Evolutionary conservation across 2,888 invertebrate genomes (phyloP).

Genomic region (Sturmia bella): DNA sequence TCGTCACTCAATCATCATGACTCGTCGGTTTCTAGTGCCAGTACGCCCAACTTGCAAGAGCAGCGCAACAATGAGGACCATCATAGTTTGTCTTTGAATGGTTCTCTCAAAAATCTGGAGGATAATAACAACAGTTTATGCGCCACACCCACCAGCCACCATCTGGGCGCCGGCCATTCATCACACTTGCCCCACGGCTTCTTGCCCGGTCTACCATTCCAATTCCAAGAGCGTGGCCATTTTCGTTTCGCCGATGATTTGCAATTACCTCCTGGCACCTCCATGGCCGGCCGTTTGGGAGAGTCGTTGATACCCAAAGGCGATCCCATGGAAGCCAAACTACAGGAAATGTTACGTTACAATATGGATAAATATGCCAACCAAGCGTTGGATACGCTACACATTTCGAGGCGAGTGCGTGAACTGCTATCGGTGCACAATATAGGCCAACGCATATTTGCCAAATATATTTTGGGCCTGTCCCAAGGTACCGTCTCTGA

Average conservation of each 20-base stretch:
- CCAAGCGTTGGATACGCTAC: constrained; percentile 96
- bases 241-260: constrained; percentile 93
- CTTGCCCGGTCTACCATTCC: constrained; percentile 83
- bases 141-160: constrained; percentile 71
- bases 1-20: constrained; percentile 74
- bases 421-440: constrained; percentile 98
- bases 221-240: constrained; percentile 89
- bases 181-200: constrained; percentile 83
- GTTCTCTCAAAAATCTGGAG: constrained; percentile 73
- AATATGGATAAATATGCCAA: constrained; percentile 98
- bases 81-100: constrained; percentile 73
- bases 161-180: constrained; percentile 74
- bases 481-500: constrained; percentile 99
- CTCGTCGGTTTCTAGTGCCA: constrained; percentile 82
- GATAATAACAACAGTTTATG: constrained; percentile 79
- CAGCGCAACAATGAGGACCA: constrained; percentile 73
- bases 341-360: constrained; percentile 96
- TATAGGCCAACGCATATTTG: constrained; percentile 98
- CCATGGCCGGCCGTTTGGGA: constrained; percentile 92
- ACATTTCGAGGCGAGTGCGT: constrained; percentile 95
- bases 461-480: constrained; percentile 97
- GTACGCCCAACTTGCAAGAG: constrained; percentile 82
- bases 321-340: constrained; percentile 95
- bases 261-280: constrained; percentile 88
- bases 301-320: constrained; percentile 95